Conservation (phyloP, 2,888 invertebrate species). For the Perizoma affinitatum region DNA sequence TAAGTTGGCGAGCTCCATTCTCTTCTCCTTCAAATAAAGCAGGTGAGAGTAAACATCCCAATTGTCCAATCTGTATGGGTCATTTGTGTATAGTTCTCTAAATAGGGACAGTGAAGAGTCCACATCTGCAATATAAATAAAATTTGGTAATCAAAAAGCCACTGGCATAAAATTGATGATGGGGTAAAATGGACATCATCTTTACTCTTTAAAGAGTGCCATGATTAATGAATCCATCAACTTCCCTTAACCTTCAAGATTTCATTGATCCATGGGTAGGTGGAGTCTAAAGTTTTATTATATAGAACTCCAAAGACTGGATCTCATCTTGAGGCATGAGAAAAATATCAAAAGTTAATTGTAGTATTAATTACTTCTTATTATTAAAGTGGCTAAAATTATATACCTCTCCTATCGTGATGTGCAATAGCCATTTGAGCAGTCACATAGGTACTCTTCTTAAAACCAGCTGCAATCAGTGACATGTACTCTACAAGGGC, state of each 20-base stretch:
- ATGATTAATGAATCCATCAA: too few relatives aligned
- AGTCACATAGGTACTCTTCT: conserved; percentile 93
- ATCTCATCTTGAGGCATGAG: too few relatives aligned
- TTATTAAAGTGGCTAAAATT: not conserved
- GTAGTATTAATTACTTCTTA: too few relatives aligned
- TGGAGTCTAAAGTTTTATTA: too few relatives aligned
- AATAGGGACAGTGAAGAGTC: conserved; percentile 95
- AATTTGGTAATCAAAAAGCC: too few relatives aligned
- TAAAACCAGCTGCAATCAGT: conserved; percentile 91
- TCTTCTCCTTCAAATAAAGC: conserved; percentile 96
- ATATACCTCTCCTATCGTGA: conserved; percentile 93
- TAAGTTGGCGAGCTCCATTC: conserved; percentile 95
- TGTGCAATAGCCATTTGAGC: conserved; percentile 96
- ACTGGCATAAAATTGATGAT: too few relatives aligned
- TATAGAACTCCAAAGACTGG: too few relatives aligned
- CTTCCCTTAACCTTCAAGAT: too few relatives aligned
- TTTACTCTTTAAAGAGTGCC: too few relatives aligned
- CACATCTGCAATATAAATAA: conserved; percentile 86
- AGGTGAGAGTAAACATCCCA: conserved; percentile 98
- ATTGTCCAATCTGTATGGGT: conserved; percentile 97
- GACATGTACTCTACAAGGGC: conserved; percentile 92
- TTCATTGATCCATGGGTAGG: too few relatives aligned
- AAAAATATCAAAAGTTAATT: too few relatives aligned
- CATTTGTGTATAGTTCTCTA: conserved; percentile 90
- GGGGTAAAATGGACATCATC: too few relatives aligned